phyloP scores from a whole-genome alignment of 2,797 vertebrate species.

The Kryptolebias ocellatus region DNA sequence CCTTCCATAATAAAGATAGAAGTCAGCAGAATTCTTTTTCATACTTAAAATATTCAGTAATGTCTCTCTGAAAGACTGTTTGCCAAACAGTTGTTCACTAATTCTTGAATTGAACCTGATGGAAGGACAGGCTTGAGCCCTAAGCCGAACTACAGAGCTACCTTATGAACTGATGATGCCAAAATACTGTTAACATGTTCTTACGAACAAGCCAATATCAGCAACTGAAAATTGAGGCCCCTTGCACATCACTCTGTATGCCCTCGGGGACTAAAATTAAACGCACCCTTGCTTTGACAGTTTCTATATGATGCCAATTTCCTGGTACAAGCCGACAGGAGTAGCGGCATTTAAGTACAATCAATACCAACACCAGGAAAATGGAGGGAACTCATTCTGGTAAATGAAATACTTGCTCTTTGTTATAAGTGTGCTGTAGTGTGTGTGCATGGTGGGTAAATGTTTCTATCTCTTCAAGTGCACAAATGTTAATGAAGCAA shows the following conservation, averaged over 20 bases:
- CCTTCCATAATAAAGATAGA: conserved; percentile 1
- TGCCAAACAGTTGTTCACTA: neutral
- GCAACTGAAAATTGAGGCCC: conserved; percentile 64
- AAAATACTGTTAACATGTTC: conserved; percentile 23
- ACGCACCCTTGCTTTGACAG: conserved; percentile 72
- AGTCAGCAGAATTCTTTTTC: conserved; percentile 1
- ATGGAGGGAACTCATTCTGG: conserved; percentile 69
- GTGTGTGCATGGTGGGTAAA: conserved; percentile 7
- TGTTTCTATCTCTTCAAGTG: conserved; percentile 2
- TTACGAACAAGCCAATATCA: conserved; percentile 34
- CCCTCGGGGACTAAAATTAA: conserved; percentile 63
- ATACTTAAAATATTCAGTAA: conserved; percentile 12
- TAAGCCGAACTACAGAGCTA: conserved; percentile 7
- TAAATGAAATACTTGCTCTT: conserved; percentile 55
- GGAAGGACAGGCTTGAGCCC: conserved; percentile 8
- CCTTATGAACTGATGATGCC: conserved; percentile 40
- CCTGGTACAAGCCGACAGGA: conserved; percentile 76
- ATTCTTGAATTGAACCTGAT: conserved; percentile 5
- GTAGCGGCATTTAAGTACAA: conserved; percentile 78
- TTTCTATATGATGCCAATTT: conserved; percentile 82
- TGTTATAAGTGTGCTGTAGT: conserved; percentile 20
- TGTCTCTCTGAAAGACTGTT: conserved; percentile 7
- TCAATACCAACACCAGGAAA: conserved; percentile 76
- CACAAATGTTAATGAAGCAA: neutral
- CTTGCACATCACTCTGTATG: conserved; percentile 27